Evolutionary conservation across 2,113 vertebrate species (phyloP), one percentile per base, ranked within the genome.

Genomic region (Dryoscopus gambensis): DNA sequence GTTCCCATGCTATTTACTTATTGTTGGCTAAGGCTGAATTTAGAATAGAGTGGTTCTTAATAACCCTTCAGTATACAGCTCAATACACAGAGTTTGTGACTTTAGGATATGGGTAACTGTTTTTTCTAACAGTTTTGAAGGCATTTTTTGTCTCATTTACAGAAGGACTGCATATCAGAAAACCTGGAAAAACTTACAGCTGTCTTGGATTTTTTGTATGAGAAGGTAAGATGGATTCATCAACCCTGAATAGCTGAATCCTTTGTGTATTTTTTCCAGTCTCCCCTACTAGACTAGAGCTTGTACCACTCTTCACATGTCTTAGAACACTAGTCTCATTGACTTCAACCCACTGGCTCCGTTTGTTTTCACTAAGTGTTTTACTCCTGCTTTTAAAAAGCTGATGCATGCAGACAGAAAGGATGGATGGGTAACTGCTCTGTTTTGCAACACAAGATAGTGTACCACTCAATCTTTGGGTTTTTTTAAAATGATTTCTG

Each of bases 181-280:
- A 74, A 25, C 42, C 39, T 98, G 74, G 50, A 69, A 65, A 49
- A 95, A 31, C 93, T 98, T 93, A 90, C 46, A 14, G 4, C 16
- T 39, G 57, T 74, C 15, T 94, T 98, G 87, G 97, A 98, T 63
- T 97, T 97, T 89, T 94, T 98, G 59, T 92, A 96, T 55, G 20
- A 82, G 69, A 64, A 97, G 91, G 98, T 98, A 93, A 98, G 96
- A 18, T 39, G 17, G 70, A 37, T 80, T 94, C n/a, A 57, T 69
- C 42, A 84, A 1, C 15, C 23, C 40, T 63, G 49, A 81, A 55
- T 12, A 55, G 11, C 31, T 56, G n/a, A 64, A 77, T 78, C 14
- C 12, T 73, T 60, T 87, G 25, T 6, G 27, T 25, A 15, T 87
- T 89, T 82, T 82, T 85, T 52, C 22, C 37, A 49, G 31, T 70